Evolutionary conservation across 2,888 invertebrate genomes (phyloP).

Genomic region (Trachelus stipa): DNA sequence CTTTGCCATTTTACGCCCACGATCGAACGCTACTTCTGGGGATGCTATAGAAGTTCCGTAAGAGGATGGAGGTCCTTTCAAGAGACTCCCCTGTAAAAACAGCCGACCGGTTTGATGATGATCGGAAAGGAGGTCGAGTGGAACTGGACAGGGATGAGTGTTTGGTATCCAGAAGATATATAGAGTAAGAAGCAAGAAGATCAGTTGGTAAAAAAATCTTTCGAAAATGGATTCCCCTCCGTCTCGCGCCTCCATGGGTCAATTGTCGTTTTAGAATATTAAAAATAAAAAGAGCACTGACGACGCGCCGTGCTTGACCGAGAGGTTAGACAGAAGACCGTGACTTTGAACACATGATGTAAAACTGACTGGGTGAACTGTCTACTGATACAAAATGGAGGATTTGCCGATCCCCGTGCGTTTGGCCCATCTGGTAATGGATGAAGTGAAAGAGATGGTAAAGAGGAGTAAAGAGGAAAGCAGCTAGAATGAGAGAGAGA

Average conservation of each 20-base stretch:
- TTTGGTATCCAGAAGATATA: not conserved
- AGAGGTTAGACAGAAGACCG: not conserved
- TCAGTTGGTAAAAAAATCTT: not conserved
- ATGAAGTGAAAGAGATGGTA: slow-evolving; percentile 30
- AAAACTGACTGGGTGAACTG: not conserved
- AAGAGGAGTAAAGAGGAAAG: slow-evolving; percentile 27
- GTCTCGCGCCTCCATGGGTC: not conserved
- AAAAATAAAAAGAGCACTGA: not conserved
- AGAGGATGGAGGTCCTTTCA: not conserved
- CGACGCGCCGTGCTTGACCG: not conserved
- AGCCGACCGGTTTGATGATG: not conserved
- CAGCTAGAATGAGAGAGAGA: slow-evolving; percentile 15
- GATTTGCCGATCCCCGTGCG: slow-evolving; percentile 35
- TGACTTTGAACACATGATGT: not conserved
- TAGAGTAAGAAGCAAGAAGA: not conserved
- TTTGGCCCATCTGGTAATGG: slow-evolving; percentile 39
- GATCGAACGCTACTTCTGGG: not conserved
- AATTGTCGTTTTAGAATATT: not conserved
- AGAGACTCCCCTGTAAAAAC: not conserved
- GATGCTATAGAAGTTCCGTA: not conserved
- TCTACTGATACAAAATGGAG: slow-evolving; percentile 29
- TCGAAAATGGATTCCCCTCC: not conserved
- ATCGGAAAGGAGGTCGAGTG: not conserved
- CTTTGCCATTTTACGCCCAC: not conserved
- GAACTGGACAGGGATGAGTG: not conserved